Percentiles rank a stretch among this genome's conserved stretches.
Conservation (phyloP, 2,888 invertebrate genomes). For the Pachydiplax longipennis region DNA sequence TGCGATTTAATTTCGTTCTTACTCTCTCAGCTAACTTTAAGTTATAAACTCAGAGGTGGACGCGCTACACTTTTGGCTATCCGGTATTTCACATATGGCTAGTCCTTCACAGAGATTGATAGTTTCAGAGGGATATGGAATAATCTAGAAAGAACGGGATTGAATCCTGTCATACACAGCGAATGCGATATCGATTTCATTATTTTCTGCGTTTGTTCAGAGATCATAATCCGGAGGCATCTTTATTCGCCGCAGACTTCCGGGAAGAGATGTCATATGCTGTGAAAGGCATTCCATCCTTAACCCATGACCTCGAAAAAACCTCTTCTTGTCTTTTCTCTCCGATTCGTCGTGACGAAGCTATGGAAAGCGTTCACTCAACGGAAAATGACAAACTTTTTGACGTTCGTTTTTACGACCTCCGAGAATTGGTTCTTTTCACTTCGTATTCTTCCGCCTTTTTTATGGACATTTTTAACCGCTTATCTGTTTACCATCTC, state of each 20-base stretch:
- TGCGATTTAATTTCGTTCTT: too few relatives aligned
- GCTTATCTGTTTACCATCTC: constrained; percentile 45
- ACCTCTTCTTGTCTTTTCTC: background rate
- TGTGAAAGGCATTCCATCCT: constrained; percentile 3
- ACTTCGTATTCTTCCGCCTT: constrained; percentile 21
- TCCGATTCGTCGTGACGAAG: background rate
- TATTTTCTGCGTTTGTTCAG: background rate
- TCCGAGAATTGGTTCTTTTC: constrained; percentile 29
- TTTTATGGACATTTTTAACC: constrained; percentile 40
- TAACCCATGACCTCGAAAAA: constrained; percentile 30
- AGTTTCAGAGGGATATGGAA: too few relatives aligned
- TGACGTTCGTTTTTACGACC: constrained; percentile 2
- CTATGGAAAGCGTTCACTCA: background rate
- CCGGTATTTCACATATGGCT: too few relatives aligned
- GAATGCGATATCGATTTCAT: background rate
- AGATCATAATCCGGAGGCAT: background rate
- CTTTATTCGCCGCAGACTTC: background rate
- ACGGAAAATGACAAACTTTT: background rate
- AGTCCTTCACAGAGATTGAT: too few relatives aligned
- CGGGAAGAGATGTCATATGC: background rate
- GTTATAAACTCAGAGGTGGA: too few relatives aligned
- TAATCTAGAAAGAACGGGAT: too few relatives aligned
- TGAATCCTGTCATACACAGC: too few relatives aligned
- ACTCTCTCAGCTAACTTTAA: too few relatives aligned
- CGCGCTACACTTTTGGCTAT: too few relatives aligned